Evolutionary conservation across 2,113 vertebrate genomes (phyloP).

Genomic region (Spheniscus mendiculus): DNA sequence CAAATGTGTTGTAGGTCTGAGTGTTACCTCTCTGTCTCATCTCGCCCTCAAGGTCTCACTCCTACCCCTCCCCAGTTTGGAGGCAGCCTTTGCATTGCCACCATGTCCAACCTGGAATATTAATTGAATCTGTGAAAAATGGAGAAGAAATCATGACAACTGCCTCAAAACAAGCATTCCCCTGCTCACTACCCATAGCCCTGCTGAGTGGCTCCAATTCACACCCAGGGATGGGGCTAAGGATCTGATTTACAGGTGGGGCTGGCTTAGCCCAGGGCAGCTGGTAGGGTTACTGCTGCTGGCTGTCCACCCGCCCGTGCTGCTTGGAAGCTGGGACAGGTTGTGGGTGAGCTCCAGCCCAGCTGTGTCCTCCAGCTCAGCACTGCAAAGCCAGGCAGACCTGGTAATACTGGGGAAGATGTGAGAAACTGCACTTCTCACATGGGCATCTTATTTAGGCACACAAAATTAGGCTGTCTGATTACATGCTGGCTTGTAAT

Average conservation of each 20-base stretch:
- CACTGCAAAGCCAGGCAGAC: background rate
- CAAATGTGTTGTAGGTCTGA: background rate
- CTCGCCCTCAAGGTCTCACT: background rate
- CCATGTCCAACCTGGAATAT: background rate
- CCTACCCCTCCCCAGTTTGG: background rate
- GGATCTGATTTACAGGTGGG: background rate
- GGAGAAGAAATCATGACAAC: background rate
- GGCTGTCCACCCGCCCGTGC: rapidly evolving
- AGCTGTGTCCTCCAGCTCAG: background rate
- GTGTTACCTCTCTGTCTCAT: background rate
- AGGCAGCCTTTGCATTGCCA: background rate
- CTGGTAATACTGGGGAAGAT: background rate
- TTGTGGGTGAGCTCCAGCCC: background rate
- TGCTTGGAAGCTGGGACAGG: background rate
- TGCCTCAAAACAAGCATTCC: background rate
- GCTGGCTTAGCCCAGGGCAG: background rate
- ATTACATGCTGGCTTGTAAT: background rate
- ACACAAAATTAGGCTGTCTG: background rate
- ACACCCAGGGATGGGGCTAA: background rate
- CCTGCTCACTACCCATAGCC: too few relatives aligned
- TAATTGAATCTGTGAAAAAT: background rate
- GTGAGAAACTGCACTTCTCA: background rate
- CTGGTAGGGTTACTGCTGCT: background rate
- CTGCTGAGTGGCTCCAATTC: background rate
- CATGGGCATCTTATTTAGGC: background rate